Base-by-base conservation (phyloP, 2,888 invertebrate species). In the Aricia artaxerxes region DNA sequence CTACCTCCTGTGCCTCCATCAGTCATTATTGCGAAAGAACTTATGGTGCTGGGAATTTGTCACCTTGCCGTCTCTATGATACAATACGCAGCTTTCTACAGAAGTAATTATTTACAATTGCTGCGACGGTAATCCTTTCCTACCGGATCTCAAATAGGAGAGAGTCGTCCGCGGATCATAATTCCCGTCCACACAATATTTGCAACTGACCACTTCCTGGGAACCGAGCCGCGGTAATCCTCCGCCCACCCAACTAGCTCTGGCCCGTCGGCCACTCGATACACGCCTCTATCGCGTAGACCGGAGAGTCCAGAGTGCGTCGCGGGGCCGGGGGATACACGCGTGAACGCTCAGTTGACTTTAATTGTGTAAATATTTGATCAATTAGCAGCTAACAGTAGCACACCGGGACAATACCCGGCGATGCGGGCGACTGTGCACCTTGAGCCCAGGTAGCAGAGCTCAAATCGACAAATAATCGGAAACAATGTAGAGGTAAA, bases 301-400 rank as follows among this genome's bases (percentile, higher is more conserved):
- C 40, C 3, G 24, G 4, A 73, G 44, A 24, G 73, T 44, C 44
- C 44, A 73, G 16, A 69, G 73, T 44, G 16, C 9, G 9, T n/a
- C 4, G 9, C n/a, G 2, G 9, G 11, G n/a, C 38, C 49, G 82
- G 84, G 83, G 82, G 84, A 84, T 80, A 85, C 80, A 83, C 79
- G 85, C 80, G 79, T 83, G 83, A 84, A 82, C 82, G 84, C 80
- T 79, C 79, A 69, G 78, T 82, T 82, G 79, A 79, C 78, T 80
- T 61, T 64, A 77, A 81, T 82, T 82, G 83, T 84, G 86, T 84
- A 85, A 88, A 87, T 89, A 88, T 89, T 89, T 87, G 85, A 73
- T 73, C 73, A 73, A 73, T 73, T 73, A 73, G 73, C 44, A 73
- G 44, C 40, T 44, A 40, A 40, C 44, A 73, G 73, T 69, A 69